These are phyloP conservation scores for Squalus acanthias DNA, from an alignment of 2,797 vertebrate genomes.

Conservation along the genomic window DNA sequence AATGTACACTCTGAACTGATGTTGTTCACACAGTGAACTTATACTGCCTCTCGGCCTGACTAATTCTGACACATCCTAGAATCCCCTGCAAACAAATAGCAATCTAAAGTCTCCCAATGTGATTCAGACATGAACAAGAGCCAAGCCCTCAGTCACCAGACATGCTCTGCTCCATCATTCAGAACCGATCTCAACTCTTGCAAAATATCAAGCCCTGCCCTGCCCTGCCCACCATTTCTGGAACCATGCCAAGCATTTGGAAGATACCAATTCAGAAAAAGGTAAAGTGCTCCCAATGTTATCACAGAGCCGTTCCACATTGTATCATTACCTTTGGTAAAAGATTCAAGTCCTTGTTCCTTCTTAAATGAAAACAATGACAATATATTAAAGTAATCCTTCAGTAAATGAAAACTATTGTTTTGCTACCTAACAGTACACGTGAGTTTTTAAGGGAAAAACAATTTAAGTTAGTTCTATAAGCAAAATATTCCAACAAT, in stretches of 20 bases:
- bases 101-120: background rate
- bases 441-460: background rate
- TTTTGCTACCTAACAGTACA: background rate
- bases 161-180: slow-evolving; percentile 1
- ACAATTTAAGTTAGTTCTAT: background rate
- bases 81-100: background rate
- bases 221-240: background rate
- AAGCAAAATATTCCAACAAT: background rate
- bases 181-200: background rate
- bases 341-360: background rate
- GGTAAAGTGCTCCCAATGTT: background rate
- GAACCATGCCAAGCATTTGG: slow-evolving; percentile 6
- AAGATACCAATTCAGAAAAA: slow-evolving; percentile 11
- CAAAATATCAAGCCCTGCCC: slow-evolving; percentile 5
- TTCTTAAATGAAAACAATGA: background rate
- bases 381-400: background rate
- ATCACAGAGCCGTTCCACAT: background rate
- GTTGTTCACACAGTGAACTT: slow-evolving; percentile 34
- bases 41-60: slow-evolving; percentile 48
- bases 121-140: slow-evolving; percentile 32
- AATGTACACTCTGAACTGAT: background rate
- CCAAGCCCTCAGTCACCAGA: slow-evolving; percentile 10
- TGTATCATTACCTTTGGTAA: background rate
- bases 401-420: background rate
- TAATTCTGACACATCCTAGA: slow-evolving; percentile 50